Percentiles rank a stretch among this genome's conserved stretches.
These are phyloP conservation scores for Lasioglossum baleicum DNA, from an alignment of 1,140 invertebrate genomes.

Conservation along the genomic window DNA sequence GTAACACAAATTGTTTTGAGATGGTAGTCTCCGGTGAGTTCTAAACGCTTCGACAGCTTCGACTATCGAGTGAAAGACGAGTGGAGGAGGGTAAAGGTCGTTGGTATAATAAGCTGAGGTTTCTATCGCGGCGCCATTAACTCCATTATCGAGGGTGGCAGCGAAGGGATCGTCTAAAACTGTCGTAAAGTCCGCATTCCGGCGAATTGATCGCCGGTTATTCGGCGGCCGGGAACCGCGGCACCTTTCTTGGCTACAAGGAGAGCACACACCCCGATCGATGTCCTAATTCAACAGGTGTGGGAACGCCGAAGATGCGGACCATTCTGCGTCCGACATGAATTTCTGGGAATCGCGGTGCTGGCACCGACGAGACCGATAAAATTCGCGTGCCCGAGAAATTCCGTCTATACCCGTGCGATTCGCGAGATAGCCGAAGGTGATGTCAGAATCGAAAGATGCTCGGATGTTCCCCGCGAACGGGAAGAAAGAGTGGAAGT, in stretches of 20 bases:
- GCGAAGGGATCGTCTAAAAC: constrained; percentile 26
- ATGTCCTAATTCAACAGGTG: constrained; percentile 45
- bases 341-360: constrained; percentile 23
- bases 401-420: neutral
- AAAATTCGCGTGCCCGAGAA: constrained; percentile 20
- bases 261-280: constrained; percentile 19
- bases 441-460: neutral
- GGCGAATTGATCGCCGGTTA: constrained; percentile 28
- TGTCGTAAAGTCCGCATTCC: constrained; percentile 26
- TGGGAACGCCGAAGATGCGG: constrained; percentile 26
- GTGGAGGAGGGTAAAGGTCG: too few species aligned
- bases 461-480: neutral
- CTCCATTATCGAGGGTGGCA: neutral
- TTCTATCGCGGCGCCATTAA: neutral
- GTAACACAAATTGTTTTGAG: too few species aligned
- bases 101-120: neutral
- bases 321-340: constrained; percentile 1
- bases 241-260: constrained; percentile 17
- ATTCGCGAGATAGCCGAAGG: constrained; percentile 8
- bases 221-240: constrained; percentile 13
- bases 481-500: neutral
- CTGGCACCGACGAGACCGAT: neutral
- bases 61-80: too few species aligned
- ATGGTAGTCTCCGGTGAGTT: too few species aligned
- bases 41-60: too few species aligned